Evolutionary conservation across 2,888 invertebrate species (phyloP), one percentile per base, ranked within the genome.

Genomic region (Iphiclides podalirius): DNA sequence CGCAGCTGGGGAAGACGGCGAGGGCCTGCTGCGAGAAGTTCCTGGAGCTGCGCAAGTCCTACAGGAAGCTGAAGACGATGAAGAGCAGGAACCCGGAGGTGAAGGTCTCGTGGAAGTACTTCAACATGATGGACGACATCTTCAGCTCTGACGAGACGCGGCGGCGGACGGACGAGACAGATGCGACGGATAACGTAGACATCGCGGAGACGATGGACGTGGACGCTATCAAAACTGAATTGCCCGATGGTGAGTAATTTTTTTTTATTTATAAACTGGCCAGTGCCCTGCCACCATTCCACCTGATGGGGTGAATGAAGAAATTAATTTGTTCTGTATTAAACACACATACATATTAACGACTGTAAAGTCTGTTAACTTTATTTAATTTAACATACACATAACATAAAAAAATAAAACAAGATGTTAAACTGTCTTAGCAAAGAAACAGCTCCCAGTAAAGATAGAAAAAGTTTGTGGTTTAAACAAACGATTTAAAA

Each of bases 31-130:
- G 70, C 12, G 78, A 82, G 0, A 87, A 86, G 48, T 81, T 85
- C 48, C 20, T 82, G 2, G 86, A 86, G 54, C 53, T 88, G 0
- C 66, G 79, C 1, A 85, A 79, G 52, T 80, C 80, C 9, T 88
- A 85, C 52, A 76, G 79, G 6, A 85, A 84, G 47, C 55, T 86
- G 6, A 82, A 79, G 53, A 80, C 82, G 0, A 80, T 84, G 77
- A 79, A 72, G 37, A 57, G 62, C 0, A 70, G 75, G 33, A 81
- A 82, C 31, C 73, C 84, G 0, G 71, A 75, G 13, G 75, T 79
- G 0, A 86, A 81, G 47, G 76, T 87, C 1, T 74, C 77, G 0
- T 88, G 88, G 88, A 79, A 79, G 38, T 86, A 85, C 52, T 87
- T 73, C 47, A 72, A 70, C 36, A 67, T 75, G 66, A 71, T 87